Conservation (phyloP, 2,888 invertebrate genomes). For the Metopia argyrocephala region DNA sequence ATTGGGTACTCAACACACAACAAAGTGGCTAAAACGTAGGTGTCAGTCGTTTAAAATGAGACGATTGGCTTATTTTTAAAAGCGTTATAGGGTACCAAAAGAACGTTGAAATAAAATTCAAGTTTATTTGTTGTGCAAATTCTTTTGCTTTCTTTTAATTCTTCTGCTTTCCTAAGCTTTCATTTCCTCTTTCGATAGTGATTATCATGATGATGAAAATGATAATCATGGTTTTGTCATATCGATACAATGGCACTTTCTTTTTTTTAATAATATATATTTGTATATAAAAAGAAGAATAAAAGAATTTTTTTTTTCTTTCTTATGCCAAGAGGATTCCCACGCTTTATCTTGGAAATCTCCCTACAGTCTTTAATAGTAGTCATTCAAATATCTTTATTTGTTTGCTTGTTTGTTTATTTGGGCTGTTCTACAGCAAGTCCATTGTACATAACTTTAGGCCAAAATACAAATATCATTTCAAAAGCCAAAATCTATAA, state of each 20-base stretch:
- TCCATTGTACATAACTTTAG: conserved; percentile 43
- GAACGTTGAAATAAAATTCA: conserved; percentile 70
- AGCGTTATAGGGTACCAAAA: too few relatives aligned
- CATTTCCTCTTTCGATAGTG: background rate
- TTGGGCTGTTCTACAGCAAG: conserved; percentile 21
- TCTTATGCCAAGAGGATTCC: conserved; percentile 43
- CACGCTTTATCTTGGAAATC: conserved; percentile 53
- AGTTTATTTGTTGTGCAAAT: conserved; percentile 77
- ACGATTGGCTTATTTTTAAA: too few relatives aligned
- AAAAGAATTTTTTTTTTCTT: conserved; percentile 5
- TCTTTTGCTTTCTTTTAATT: conserved; percentile 51
- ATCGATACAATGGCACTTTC: conserved; percentile 13
- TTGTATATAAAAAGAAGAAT: conserved; percentile 3
- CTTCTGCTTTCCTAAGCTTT: background rate
- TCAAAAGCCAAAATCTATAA: conserved; percentile 31
- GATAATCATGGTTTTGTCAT: background rate
- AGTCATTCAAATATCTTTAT: background rate
- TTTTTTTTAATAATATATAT: background rate
- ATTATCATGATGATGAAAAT: conserved; percentile 30
- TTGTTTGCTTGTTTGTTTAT: conserved; percentile 43
- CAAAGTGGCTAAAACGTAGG: too few relatives aligned
- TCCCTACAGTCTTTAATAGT: background rate
- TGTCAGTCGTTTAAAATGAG: too few relatives aligned
- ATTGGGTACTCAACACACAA: too few relatives aligned
- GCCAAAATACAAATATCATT: conserved; percentile 60